A percentile compares a stretch with the other conserved stretches of the same genome.
These are phyloP conservation scores for Theretra japonica DNA, from an alignment of 2,888 invertebrate genomes.

Conservation along the genomic window DNA sequence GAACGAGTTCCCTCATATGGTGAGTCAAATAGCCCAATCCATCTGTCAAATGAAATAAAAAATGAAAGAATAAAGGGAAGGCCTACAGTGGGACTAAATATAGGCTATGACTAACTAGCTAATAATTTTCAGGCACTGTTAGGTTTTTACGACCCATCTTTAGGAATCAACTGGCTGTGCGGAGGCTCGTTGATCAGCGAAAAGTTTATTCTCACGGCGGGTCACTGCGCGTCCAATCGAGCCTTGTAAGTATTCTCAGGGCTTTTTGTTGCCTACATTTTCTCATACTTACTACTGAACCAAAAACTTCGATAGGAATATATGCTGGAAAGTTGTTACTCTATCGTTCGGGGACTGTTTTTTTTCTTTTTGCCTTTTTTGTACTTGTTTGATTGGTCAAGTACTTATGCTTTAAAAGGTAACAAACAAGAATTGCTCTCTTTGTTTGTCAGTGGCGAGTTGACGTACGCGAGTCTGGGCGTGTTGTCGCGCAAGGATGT, in stretches of 20 bases:
- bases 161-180: conserved; percentile 51
- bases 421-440: not conserved
- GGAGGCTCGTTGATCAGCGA: conserved; percentile 62
- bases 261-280: not conserved
- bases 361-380: too few species aligned
- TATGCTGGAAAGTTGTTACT: too few species aligned
- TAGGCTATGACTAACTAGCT: too few species aligned
- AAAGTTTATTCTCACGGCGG: conserved; percentile 60
- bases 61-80: too few species aligned
- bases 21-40: too few species aligned
- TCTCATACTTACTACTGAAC: not conserved
- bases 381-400: too few species aligned
- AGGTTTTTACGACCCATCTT: conserved; percentile 49
- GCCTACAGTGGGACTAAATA: too few species aligned
- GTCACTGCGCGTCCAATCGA: conserved; percentile 53
- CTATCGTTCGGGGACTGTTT: too few species aligned
- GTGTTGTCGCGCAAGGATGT: conserved; percentile 3
- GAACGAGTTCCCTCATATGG: conserved; percentile 61
- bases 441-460: conserved; percentile 38
- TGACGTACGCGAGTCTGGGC: conserved; percentile 35
- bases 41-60: too few species aligned
- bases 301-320: too few species aligned
- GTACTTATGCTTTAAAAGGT: too few species aligned
- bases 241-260: conserved; percentile 46
- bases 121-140: conserved; percentile 51